phyloP scores from a whole-genome alignment of 2,888 invertebrate genomes.

The Aleiodes testaceus region DNA sequence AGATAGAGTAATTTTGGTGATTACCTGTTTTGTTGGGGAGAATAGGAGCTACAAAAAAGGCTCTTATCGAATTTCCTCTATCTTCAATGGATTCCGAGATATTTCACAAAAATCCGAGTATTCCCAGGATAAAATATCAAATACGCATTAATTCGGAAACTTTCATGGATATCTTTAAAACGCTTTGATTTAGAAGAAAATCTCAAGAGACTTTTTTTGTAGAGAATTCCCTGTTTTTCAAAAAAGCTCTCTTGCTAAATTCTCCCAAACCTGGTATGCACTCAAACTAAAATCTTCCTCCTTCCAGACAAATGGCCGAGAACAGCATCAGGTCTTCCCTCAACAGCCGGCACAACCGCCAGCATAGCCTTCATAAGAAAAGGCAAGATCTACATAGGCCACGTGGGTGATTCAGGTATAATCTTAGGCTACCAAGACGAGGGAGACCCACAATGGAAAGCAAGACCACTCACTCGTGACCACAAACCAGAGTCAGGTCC shows the following conservation, averaged over 20 bases:
- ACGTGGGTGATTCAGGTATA: slow-evolving; percentile 99
- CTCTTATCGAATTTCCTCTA: no score
- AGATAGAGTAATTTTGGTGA: no score
- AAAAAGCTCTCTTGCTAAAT: no score
- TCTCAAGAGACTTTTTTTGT: no score
- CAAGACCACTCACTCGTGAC: slow-evolving; percentile 89
- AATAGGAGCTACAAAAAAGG: no score
- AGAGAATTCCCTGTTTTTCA: no score
- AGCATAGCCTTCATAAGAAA: slow-evolving; percentile 95
- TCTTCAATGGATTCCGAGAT: no score
- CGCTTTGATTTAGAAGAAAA: no score
- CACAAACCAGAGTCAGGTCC: slow-evolving; percentile 94
- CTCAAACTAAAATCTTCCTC: no score
- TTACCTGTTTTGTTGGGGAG: no score
- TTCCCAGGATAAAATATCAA: background rate
- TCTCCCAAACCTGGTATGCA: no score
- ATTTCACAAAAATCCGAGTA: background rate
- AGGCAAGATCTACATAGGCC: slow-evolving; percentile 96
- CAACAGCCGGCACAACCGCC: slow-evolving; percentile 98
- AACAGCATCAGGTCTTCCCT: slow-evolving; percentile 94
- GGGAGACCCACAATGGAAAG: slow-evolving; percentile 83
- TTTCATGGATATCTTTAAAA: no score
- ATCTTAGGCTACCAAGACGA: slow-evolving; percentile 88
- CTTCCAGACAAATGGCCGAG: slow-evolving; percentile 92
- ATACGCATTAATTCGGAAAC: background rate